These are phyloP conservation scores for Pandemis cinnamomeana DNA, from an alignment of 2,888 invertebrate genomes.

Conservation along the genomic window DNA sequence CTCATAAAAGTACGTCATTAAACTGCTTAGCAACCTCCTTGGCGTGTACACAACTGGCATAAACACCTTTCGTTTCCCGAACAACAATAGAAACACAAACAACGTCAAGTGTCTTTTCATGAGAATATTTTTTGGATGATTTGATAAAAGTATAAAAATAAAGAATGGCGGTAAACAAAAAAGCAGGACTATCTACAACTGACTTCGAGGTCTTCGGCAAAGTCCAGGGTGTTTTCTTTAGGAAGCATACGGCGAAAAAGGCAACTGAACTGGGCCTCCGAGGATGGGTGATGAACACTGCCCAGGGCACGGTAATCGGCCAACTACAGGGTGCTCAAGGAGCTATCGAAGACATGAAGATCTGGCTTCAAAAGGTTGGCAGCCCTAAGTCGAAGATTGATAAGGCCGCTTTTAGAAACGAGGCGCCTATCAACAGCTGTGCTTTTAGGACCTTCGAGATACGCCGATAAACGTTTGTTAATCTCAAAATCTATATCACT, in stretches of 20 bases:
- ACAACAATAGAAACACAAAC: slow-evolving; percentile 48
- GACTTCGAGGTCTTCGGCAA: slow-evolving; percentile 86
- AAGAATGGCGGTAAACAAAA: slow-evolving; percentile 57
- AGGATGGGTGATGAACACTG: slow-evolving; percentile 91
- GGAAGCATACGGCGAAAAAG: slow-evolving; percentile 87
- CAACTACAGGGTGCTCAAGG: slow-evolving; percentile 85
- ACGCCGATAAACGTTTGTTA: slow-evolving; percentile 54
- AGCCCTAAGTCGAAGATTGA: slow-evolving; percentile 89
- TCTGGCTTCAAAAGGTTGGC: slow-evolving; percentile 84
- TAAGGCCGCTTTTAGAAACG: slow-evolving; percentile 87
- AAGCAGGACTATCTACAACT: slow-evolving; percentile 55
- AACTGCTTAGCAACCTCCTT: slow-evolving; percentile 55
- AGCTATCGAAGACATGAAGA: slow-evolving; percentile 86
- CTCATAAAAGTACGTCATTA: slow-evolving; percentile 39
- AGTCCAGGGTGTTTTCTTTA: slow-evolving; percentile 85
- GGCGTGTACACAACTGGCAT: slow-evolving; percentile 41
- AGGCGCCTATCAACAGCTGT: slow-evolving; percentile 78
- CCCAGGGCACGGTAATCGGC: slow-evolving; percentile 88
- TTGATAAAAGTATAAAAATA: neutral
- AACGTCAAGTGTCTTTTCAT: slow-evolving; percentile 42
- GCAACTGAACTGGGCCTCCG: slow-evolving; percentile 86
- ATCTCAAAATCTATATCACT: too few relatives aligned
- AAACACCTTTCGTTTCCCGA: slow-evolving; percentile 51
- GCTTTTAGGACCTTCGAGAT: slow-evolving; percentile 79
- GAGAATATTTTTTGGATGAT: slow-evolving; percentile 7